Percentiles rank a stretch among this genome's conserved stretches.
phyloP scores from a whole-genome alignment of 2,888 invertebrate genomes.

The Crematogaster levior region DNA sequence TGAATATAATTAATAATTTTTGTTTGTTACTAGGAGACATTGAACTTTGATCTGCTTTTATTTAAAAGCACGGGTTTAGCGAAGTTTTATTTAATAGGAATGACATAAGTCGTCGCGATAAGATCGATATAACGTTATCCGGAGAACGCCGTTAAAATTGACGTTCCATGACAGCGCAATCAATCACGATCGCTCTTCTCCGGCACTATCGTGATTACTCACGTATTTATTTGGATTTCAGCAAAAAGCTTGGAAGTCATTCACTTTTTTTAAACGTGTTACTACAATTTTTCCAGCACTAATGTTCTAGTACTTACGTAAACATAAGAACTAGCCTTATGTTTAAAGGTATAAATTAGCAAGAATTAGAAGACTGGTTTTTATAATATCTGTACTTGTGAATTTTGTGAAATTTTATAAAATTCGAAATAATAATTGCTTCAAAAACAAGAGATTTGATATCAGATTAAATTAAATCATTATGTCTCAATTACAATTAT shows the following conservation, averaged over 20 bases:
- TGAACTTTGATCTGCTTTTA: neutral
- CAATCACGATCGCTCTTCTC: slow-evolving; percentile 18
- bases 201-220: neutral
- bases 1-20: no score
- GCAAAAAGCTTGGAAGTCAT: neutral
- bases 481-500: neutral
- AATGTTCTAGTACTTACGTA: no score
- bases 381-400: neutral
- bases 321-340: no score
- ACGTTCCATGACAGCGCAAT: slow-evolving; percentile 27
- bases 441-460: neutral
- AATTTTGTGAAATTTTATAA: neutral
- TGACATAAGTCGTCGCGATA: neutral
- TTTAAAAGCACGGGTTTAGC: neutral
- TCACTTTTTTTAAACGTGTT: neutral
- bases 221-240: neutral
- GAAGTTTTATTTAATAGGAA: neutral
- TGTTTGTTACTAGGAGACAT: neutral
- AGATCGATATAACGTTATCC: slow-evolving; percentile 18
- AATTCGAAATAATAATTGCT: neutral
- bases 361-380: neutral
- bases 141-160: slow-evolving; percentile 3
- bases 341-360: neutral
- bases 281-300: neutral
- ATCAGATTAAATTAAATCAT: neutral